Evolutionary conservation across 2,113 vertebrate genomes (phyloP), one percentile per base, ranked within the genome.

Genomic region (Rostratula benghalensis): DNA sequence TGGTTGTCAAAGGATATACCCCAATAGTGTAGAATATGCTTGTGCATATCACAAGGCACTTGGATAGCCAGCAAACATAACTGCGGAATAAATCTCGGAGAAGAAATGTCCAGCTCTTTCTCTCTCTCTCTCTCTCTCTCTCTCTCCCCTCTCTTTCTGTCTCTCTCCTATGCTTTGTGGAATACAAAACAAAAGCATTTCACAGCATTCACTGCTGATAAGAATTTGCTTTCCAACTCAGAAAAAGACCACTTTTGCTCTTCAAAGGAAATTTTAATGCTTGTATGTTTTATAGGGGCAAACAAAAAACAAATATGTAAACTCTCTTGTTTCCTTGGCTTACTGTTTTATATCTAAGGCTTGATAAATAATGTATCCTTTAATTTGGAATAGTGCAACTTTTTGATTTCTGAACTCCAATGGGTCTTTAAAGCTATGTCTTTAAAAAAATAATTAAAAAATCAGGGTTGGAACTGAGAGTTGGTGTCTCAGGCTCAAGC

Each of bases 221-320:
- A 95, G 96, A 98, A 98, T 98, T 99, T 98, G 98, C 98, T 98
- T 98, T 98, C 98, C 98, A 98, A 98, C 96, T 93, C 98, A 98
- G 98, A 98, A 94, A 98, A 98, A 99, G 98, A 98, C 98, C 97
- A 98, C 97, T 98, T 97, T 98, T 97, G 97, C 98, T 98, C 97
- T 98, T 98, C 97, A 98, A 98, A 96, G 97, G 95, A 95, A 98
- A 96, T 97, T 96, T 97, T 96, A 97, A 95, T 82, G 96, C 96
- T 97, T 98, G 95, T 97, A 97, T 97, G 96, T 98, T 98, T 98
- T 98, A 98, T 98, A 97, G 97, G 95, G 96, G 98, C 97, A 97
- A 98, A 97, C 51, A 85, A 95, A 97, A 97, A 96, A 97, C 77
- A 90, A 95, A 94, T 79, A 94, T 41, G 95, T 98, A 98, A 95